Evolutionary conservation across 2,888 invertebrate genomes (phyloP), one percentile per base, ranked within the genome.

Genomic region (Darwinula stevensoni): DNA sequence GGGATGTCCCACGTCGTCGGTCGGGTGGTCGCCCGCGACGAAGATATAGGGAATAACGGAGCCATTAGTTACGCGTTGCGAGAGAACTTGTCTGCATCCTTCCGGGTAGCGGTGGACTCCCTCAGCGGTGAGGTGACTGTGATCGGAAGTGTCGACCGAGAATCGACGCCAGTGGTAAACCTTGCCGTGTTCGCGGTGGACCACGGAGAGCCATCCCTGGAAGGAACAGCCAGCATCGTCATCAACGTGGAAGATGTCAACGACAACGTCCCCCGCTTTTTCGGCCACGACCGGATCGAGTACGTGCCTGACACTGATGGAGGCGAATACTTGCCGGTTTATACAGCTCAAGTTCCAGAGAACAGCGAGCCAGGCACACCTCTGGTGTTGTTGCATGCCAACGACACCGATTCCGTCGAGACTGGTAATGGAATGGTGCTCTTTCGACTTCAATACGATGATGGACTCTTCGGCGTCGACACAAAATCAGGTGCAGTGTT

Each of bases 351-450:
- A 9, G 53, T 75, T 13, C 61, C 66, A 38, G 72, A 78, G 46
- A 71, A 73, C 45, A 61, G 65, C 11, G 65, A 67, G 3, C 58
- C 71, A 1, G 76, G 78, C 6, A 33, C 47, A 26, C 55, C 65
- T 29, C 67, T 80, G 1, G 63, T 67, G 1, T 65, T 64, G 49
- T 63, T 80, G 2, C 66, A 62, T 37, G 80, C 80, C 1, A 75
- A 76, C 39, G 80, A 82, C 50, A 65, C 71, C 11, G 80, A 82
- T 47, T 74, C 73, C 40, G 52, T 65, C 28, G 72, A 73, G 2
- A 76, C 78, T 44, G 78, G 78, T n/a, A 80, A 80, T 44, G 78
- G 78, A 0, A 51, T 76, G 28, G 64, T 80, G 3, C 51, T 78
- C 1, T 80, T 70, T 40, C 70, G 71, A 40, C 55, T 78, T 29